These are phyloP conservation scores for Palythoa caribaeorum DNA, from an alignment of 92 coral and sea anemone species.

Conservation along the genomic window DNA sequence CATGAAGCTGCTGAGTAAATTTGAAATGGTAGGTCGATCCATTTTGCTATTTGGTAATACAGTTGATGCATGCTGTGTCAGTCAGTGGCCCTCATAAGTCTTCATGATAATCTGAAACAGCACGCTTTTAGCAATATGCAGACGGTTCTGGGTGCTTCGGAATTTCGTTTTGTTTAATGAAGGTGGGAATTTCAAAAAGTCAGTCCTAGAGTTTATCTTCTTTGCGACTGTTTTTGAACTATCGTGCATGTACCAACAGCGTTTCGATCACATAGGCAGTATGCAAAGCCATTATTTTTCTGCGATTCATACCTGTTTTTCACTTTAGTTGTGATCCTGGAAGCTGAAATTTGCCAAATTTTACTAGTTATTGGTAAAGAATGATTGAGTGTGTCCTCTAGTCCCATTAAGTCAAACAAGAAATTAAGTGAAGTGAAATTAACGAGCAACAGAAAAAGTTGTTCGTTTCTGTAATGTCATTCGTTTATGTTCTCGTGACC, in stretches of 20 bases:
- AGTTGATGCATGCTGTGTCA: conserved; percentile 32
- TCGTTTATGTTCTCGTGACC: conserved; percentile 8
- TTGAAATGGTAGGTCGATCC: conserved; percentile 91
- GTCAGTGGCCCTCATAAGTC: not conserved
- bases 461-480: conserved; percentile 17
- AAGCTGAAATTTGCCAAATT: not conserved
- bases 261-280: not conserved
- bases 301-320: not conserved
- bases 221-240: not conserved
- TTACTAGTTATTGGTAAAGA: not conserved
- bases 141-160: conserved; percentile 25
- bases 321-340: not conserved
- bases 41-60: conserved; percentile 28
- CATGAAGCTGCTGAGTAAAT: conserved; percentile 97
- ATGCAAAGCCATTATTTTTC: not conserved
- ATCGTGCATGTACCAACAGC: not conserved
- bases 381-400: not conserved
- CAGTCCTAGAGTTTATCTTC: not conserved
- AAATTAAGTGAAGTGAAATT: conserved; percentile 10
- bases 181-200: conserved; percentile 8
- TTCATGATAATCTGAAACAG: conserved; percentile 34
- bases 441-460: conserved; percentile 21
- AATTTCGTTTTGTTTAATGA: conserved; percentile 39
- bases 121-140: conserved; percentile 24
- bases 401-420: conserved; percentile 2